Base-by-base conservation (phyloP, 2,113 vertebrate species). In the Grus americana region DNA sequence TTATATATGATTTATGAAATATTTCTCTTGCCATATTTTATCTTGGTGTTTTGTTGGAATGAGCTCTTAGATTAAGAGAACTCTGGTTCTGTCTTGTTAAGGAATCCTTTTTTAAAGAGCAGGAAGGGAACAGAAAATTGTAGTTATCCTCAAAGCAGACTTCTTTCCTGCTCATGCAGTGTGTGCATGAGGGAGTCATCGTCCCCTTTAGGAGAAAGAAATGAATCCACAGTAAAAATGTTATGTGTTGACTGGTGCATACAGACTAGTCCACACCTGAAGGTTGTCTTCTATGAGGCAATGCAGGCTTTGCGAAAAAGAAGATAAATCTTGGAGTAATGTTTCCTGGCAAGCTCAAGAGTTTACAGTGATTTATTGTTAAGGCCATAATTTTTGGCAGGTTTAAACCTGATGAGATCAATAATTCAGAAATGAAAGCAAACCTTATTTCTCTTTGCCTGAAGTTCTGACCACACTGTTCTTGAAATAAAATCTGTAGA, bases 161-260 rank as follows among this genome's bases (percentile, higher is more conserved):
- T 52, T 71, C 15, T 52, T 71, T 40, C 30, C 22, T 70, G 42
- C 14, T 88, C 12, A 6, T 22, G 18, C 13, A 44, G 14, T 44
- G 19, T 16, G 4, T 73, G 20, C 15, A 5, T 11, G 40, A 42
- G 12, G 40, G 40, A 42, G 40, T 42, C 12, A 12, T 42, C 40
- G 5, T 42, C 18, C 24, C 58, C 9, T 19, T 85, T 8, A 32
- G 47, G 27, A 23, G 19, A 27, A 79, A 67, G 10, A 81, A 66
- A 32, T 12, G 22, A 78, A 75, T 79, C 29, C 2, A 2, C 26
- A 32, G 7, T 49, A 29, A 54, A 66, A 87, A 59, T 13, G 8
- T 61, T 58, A 4, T 3, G 8, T 2, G 0, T 71, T 76, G 52
- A 61, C 21, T 62, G 59, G 29, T 5, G 1, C 4, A 0, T 54